Evolutionary conservation across 1,140 invertebrate genomes (phyloP), one percentile per base, ranked within the genome.

Genomic region (Monochamus saltuarius): DNA sequence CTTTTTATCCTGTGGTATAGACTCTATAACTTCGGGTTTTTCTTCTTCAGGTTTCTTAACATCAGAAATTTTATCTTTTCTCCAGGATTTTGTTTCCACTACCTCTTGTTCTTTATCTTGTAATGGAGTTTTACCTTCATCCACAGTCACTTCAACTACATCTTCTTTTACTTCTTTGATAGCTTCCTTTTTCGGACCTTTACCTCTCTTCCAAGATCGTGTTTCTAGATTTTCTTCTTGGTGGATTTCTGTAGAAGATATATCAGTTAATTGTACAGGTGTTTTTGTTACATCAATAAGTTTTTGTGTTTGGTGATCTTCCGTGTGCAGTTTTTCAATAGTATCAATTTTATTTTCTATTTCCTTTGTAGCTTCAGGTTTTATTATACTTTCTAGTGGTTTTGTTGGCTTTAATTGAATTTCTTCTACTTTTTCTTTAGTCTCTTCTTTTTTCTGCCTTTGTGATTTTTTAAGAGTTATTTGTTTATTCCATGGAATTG

Each of bases 401-500:
- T 53, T n/a, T 34, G 29, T 29, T 13, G 61, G 51, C 57, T 64
- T 70, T 39, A 81, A 55, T 42, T 73, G 46, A 7, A 79, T 66
- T 13, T 70, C 65, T 65, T 81, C 78, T 7, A 79, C 0, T 0
- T 60, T 67, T 61, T 80, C 76, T 65, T 77, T 79, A 0, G 64
- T 64, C 35, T 72, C 56, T 59, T 73, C 68, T 61, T 77, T 78
- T 39, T 51, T 69, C 49, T 74, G 57, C 19, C 71, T 68, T 64
- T 67, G 70, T 0, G 73, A 61, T 59, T 70, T 73, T 53, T 77
- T 79, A 1, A 81, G 37, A 29, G 66, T 70, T 34, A 77, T 68
- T 64, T 69, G 71, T 69, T 77, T 70, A 13, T 71, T 78, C 77
- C 75, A 79, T n/a, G 76, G 76, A 55, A 77, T 70, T 1, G 17